Evolutionary conservation across 1,140 invertebrate genomes (phyloP).

Genomic region (Pseudachorutes palmiensis): DNA sequence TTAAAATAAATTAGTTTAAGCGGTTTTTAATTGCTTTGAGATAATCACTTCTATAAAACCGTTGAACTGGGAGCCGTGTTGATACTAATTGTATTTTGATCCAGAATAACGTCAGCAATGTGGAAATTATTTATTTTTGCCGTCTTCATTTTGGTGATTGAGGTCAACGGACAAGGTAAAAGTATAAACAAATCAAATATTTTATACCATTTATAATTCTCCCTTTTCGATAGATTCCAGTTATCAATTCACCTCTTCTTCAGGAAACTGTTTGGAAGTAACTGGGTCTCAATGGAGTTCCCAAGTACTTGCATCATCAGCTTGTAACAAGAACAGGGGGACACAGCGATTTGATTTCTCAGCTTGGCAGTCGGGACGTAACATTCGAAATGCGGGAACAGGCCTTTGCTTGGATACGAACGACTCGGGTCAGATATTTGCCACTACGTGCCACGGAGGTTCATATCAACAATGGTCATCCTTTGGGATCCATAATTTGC

Average conservation of each 20-base stretch:
- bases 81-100: too few relatives aligned
- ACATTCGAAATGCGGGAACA: not conserved
- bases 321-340: not conserved
- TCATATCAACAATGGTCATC: not conserved
- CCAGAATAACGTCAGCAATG: too few relatives aligned
- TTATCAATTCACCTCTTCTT: not conserved
- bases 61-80: too few relatives aligned
- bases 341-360: not conserved
- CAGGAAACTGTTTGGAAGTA: not conserved
- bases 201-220: too few relatives aligned
- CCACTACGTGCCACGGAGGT: not conserved
- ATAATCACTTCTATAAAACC: too few relatives aligned
- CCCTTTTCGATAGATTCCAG: too few relatives aligned
- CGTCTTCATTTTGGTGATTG: too few relatives aligned
- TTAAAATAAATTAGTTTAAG: too few relatives aligned
- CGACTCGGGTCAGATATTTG: not conserved
- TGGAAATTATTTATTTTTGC: too few relatives aligned
- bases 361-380: not conserved
- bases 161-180: too few relatives aligned
- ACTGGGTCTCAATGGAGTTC: not conserved
- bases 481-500: not conserved
- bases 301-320: not conserved
- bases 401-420: not conserved
- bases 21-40: too few relatives aligned
- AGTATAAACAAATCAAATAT: too few relatives aligned